A percentile compares a stretch with the other conserved stretches of the same genome.
phyloP scores from a whole-genome alignment of 2,113 vertebrate genomes.

The Sander vitreus region DNA sequence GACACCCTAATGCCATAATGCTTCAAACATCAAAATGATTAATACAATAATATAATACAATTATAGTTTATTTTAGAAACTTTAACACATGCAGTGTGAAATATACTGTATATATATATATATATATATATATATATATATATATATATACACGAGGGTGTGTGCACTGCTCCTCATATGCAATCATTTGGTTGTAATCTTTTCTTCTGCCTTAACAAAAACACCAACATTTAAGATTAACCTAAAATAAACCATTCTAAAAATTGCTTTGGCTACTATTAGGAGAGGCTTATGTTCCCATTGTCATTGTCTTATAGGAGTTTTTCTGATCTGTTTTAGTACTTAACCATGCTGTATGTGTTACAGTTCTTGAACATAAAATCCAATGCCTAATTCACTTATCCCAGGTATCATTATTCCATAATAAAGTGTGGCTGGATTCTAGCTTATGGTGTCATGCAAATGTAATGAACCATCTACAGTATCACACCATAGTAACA shows the following conservation, averaged over 20 bases:
- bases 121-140: neutral
- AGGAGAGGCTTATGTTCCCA: conserved; percentile 29
- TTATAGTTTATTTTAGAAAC: conserved; percentile 18
- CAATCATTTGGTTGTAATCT: conserved; percentile 11
- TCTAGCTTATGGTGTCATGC: conserved; percentile 25
- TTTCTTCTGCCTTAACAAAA: conserved; percentile 33
- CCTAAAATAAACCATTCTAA: conserved; percentile 41
- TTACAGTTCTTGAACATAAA: conserved; percentile 20
- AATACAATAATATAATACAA: conserved; percentile 53
- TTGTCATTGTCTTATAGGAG: conserved; percentile 20
- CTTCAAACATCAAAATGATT: conserved; percentile 57
- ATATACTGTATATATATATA: neutral
- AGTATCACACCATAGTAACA: conserved; percentile 25
- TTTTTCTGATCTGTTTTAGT: conserved; percentile 25
- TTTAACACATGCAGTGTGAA: conserved; percentile 16
- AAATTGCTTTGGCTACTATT: conserved; percentile 49
- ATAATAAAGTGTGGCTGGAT: conserved; percentile 26
- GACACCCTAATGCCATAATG: conserved; percentile 52
- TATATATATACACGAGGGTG: neutral
- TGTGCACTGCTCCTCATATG: neutral
- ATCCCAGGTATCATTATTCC: neutral
- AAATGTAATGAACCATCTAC: conserved; percentile 32
- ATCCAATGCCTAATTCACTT: conserved; percentile 12
- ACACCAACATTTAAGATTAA: conserved; percentile 38
- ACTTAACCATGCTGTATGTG: conserved; percentile 5